Conservation (phyloP, 2,797 vertebrate species). For the Semotilus atromaculatus region DNA sequence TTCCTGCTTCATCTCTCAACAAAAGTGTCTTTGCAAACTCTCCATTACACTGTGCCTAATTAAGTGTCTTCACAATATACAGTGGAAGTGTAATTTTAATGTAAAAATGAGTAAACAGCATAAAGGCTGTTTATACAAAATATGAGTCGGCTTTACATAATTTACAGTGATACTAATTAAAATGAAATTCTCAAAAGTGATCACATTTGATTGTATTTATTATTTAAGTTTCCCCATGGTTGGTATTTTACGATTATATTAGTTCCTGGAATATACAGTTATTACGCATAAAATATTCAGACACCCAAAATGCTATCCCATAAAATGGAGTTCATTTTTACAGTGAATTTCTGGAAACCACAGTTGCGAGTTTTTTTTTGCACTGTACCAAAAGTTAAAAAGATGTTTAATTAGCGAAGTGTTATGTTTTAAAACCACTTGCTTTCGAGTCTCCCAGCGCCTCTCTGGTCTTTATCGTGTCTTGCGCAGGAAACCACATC, state of each 20-base stretch:
- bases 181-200: neutral
- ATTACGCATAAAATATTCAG: neutral
- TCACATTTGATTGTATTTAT: neutral
- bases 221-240: neutral
- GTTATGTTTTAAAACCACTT: neutral
- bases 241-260: neutral
- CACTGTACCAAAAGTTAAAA: neutral
- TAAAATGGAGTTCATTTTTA: neutral
- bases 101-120: neutral
- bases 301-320: neutral
- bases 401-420: neutral
- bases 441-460: neutral
- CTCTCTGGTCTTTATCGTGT: constrained; percentile 12
- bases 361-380: neutral
- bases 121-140: too few species aligned
- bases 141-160: too few species aligned
- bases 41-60: neutral
- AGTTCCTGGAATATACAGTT: neutral
- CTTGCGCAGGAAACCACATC: constrained; percentile 4
- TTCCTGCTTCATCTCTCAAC: neutral
- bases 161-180: neutral
- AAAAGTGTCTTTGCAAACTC: neutral
- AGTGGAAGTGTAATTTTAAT: neutral
- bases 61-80: neutral
- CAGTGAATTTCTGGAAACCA: neutral